These are phyloP conservation scores for Drosophila littoralis DNA, from an alignment of 1,140 invertebrate genomes.

Conservation along the genomic window DNA sequence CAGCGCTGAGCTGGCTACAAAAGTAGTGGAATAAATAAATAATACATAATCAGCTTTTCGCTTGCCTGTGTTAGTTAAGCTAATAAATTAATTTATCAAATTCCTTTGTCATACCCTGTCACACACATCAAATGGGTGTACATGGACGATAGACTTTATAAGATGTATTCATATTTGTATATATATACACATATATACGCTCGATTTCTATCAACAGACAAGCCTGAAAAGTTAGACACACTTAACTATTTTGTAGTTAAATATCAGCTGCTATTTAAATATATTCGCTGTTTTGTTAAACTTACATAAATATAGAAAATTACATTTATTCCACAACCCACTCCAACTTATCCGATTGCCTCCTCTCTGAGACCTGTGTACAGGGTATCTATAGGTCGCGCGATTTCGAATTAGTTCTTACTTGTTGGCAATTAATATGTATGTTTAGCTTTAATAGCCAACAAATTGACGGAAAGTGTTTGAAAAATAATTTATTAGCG, in stretches of 20 bases:
- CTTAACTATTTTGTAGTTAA: neutral
- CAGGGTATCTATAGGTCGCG: neutral
- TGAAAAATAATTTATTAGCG: slow-evolving; percentile 26
- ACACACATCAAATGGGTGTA: neutral
- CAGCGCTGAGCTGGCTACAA: neutral
- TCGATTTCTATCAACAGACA: too few species aligned
- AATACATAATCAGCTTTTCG: slow-evolving; percentile 40
- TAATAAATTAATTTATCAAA: slow-evolving; percentile 28
- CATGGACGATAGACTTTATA: neutral
- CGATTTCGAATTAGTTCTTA: neutral
- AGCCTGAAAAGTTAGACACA: too few species aligned
- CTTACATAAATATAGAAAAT: too few species aligned
- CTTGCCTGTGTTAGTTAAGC: slow-evolving; percentile 13
- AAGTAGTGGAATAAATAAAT: slow-evolving; percentile 29
- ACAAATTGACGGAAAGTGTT: slow-evolving; percentile 38
- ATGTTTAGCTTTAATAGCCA: slow-evolving; percentile 12
- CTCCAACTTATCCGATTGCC: neutral
- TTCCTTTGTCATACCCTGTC: slow-evolving; percentile 3
- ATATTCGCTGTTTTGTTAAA: too few species aligned
- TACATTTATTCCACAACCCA: too few species aligned
- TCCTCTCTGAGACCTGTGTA: too few species aligned
- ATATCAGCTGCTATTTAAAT: too few species aligned
- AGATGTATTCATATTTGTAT: too few species aligned
- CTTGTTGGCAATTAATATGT: slow-evolving; percentile 1
- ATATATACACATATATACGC: too few species aligned